Percentiles rank a stretch among this genome's conserved stretches.
Conservation (phyloP, 2,113 vertebrate genomes). For the Crotalus helleri region DNA sequence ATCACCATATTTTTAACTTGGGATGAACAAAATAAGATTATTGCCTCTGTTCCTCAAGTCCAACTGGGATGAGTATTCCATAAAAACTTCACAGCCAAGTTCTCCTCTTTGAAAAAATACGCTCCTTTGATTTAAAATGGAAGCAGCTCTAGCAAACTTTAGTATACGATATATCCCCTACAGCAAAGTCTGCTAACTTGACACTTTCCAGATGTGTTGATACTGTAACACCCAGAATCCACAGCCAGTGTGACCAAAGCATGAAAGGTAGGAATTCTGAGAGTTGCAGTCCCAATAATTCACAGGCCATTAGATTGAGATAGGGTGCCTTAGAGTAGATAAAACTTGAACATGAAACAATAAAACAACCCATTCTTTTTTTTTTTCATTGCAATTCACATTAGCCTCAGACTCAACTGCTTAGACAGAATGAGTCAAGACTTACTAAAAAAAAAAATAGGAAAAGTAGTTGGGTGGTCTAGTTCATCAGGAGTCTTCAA, state of each 20-base stretch:
- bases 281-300: background rate
- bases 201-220: background rate
- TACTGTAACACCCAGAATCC: background rate
- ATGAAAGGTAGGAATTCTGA: background rate
- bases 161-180: conserved; percentile 18
- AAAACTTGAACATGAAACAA: conserved; percentile 26
- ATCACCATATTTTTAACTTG: background rate
- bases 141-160: background rate
- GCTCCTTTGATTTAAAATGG: conserved; percentile 18
- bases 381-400: conserved; percentile 17
- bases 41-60: conserved; percentile 11
- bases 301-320: background rate
- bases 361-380: conserved; percentile 30
- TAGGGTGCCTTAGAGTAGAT: background rate
- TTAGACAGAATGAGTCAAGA: conserved; percentile 5
- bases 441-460: background rate
- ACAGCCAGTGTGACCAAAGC: background rate
- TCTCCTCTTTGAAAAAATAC: conserved; percentile 18
- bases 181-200: background rate
- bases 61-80: conserved; percentile 6
- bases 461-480: background rate
- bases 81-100: background rate
- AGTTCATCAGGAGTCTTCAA: background rate
- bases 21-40: background rate
- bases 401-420: conserved; percentile 19